Conservation (phyloP, 2,888 invertebrate genomes). For the Rhagophthalmus giganteus region DNA sequence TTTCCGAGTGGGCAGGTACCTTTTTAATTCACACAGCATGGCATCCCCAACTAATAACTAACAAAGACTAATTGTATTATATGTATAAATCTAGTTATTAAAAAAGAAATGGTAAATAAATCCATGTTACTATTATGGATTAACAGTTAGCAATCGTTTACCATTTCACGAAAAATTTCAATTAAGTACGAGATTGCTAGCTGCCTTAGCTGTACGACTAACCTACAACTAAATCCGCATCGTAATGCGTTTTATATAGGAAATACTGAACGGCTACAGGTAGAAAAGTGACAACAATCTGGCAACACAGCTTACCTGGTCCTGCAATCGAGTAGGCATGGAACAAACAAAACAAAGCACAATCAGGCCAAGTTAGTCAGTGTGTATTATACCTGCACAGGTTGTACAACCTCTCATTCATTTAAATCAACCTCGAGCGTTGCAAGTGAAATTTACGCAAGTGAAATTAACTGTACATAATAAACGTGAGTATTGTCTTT, state of each 20-base stretch:
- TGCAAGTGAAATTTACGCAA: constrained; percentile 11
- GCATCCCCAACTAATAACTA: constrained; percentile 2
- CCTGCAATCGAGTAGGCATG: constrained; percentile 46
- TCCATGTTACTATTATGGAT: too few species aligned
- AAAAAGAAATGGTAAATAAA: too few species aligned
- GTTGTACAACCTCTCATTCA: constrained; percentile 14
- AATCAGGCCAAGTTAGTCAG: constrained; percentile 53
- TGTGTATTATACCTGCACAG: constrained; percentile 29
- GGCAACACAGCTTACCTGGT: constrained; percentile 36
- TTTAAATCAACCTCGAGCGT: neutral
- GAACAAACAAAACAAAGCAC: constrained; percentile 54
- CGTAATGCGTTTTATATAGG: constrained; percentile 1
- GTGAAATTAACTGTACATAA: too few species aligned
- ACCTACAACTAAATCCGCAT: constrained; percentile 14
- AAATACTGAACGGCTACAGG: constrained; percentile 10
- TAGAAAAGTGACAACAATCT: constrained; percentile 25
- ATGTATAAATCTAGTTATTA: too few species aligned
- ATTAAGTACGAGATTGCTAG: constrained; percentile 7
- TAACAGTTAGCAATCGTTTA: constrained; percentile 8
- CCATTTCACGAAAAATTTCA: neutral
- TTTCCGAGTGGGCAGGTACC: constrained; percentile 10
- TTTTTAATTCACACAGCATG: constrained; percentile 10
- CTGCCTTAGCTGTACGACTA: constrained; percentile 22
- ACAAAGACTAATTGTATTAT: too few species aligned
- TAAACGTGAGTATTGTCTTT: constrained; percentile 11